Evolutionary conservation across 1,140 invertebrate genomes (phyloP), one percentile per base, ranked within the genome.

Genomic region (Luehdorfia chinensis): DNA sequence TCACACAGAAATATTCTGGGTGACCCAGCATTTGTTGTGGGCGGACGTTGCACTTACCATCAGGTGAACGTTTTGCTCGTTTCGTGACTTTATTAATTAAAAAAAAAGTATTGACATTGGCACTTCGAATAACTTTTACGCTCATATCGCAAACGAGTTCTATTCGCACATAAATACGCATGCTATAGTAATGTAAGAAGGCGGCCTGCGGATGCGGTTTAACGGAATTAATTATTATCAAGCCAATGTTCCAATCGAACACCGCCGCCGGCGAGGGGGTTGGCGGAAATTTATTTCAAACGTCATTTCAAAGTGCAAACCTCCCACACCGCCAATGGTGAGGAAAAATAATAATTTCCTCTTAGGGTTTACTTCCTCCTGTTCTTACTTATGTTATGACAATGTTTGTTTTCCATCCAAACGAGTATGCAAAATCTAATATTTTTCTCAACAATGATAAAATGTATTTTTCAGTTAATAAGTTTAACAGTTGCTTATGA

Each of bases 221-320:
- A 61, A 66, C 49, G 55, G 60, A 72, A 75, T 70, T 75, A 76
- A 73, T 76, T 70, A 78, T 77, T 71, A 80, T 75, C 73, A 55
- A 59, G 75, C 69, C 75, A 80, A 83, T 83, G 69, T 83, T 83
- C 68, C 72, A 78, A 83, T 79, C 62, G 70, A 76, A 62, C 61
- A 59, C 66, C 58, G 57, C 63, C 62, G 56, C 58, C 60, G 64
- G 58, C 56, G 56, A 64, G 28, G 55, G 66, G 28, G 55, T 34
- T 21, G n/a, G 49, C 74, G 78, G 78, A 79, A 73, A 83, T 83
- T 77, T 75, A 74, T 79, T 78, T 71, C 59, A 68, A 79, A 83
- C 54, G 74, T 73, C 70, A 75, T 78, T 78, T 65, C 67, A 62
- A 64, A 75, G 70, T 66, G 68, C 63, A 72, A 66, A 63, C 58